Evolutionary conservation across 1,140 invertebrate species (phyloP), one percentile per base, ranked within the genome.

Genomic region (Tetragonula clypearis): DNA sequence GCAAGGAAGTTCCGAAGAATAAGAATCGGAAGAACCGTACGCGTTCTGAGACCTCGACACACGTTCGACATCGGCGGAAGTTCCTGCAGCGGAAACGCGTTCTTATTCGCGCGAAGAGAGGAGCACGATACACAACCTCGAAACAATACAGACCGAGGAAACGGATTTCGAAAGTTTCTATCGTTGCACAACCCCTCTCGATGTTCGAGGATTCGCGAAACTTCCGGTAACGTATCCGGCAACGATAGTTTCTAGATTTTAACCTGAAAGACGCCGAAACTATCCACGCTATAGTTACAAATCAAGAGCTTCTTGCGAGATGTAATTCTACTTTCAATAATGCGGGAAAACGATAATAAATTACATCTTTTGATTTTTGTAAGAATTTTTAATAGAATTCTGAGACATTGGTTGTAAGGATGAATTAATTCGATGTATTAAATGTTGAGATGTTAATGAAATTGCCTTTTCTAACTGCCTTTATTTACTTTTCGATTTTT

Each of bases 91-190:
- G 26, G 26, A 79, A 23, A 9, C 30, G 66, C n/a, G 66, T 74
- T 76, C 73, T 82, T 82, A 76, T 19, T 23, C 17, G 6, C 6
- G 41, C 1, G 35, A 17, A 2, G 19, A 30, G 5, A n/a, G 75
- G 53, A 66, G 55, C 19, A 56, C 62, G 60, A 56, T 26, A 62
- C 49, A 82, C 72, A 30, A 14, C 73, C 30, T 9, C 26, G 53
- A 68, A 56, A 76, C 73, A 68, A 76, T 81, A 17, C 55, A 58
- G 49, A 21, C 21, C 56, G 58, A 30, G 49, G 55, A 76, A 65
- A 30, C 15, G 58, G 72, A 66, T 82, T 82, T 82, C 80, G 49
- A 78, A 78, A 66, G 60, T 84, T 84, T 78, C 65, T 71, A 60
- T 78, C 82, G 75, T 23, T 58, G 49, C 49, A 12, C 19, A 19